Base-by-base conservation (phyloP, 2,797 vertebrate genomes). In the Acrossocheilus wenchowensis region DNA sequence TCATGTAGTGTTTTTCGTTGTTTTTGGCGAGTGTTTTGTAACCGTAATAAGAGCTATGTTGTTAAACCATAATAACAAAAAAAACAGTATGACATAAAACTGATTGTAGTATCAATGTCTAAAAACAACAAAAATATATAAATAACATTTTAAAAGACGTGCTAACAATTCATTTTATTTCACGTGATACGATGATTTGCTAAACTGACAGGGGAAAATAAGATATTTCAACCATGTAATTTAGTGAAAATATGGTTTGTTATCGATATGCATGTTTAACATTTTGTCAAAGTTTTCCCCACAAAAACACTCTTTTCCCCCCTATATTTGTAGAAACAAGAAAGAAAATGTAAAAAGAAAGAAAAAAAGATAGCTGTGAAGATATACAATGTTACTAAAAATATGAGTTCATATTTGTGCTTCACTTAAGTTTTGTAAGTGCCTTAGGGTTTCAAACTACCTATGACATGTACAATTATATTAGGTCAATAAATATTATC, bases 401-500 rank as follows among this genome's bases (percentile, higher is more conserved):
- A 75, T 84, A 82, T 86, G 39, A 84, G 73, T 87, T 84, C 69
- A 86, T 89, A 84, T 89, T 95, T 95, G 95, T 96, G 95, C 95
- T 96, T 95, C 91, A 89, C 91, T 84, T 91, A 91, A 87, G 84
- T 91, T 84, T 89, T 87, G n/a, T 88, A 92, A 92, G 90, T 92
- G 91, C 90, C 81, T 14, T 90, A 45, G 84, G 88, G 87, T 66
- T 75, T 87, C 64, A 83, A 90, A 84, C 91, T 90, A 91, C 89
- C 91, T 90, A 91, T 41, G 78, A 91, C 86, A 72, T 48, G 8
- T 90, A 88, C 90, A 89, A 36, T 92, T 88, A 86, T 91, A 91
- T 89, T 83, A 90, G 48, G 91, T 93, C 92, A 95, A 96, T 94
- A 94, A 94, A 94, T 92, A 93, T 78, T 66, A 79, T 86, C 41